Evolutionary conservation across 2,888 invertebrate genomes (phyloP).

Genomic region (Drosophila algonquin): DNA sequence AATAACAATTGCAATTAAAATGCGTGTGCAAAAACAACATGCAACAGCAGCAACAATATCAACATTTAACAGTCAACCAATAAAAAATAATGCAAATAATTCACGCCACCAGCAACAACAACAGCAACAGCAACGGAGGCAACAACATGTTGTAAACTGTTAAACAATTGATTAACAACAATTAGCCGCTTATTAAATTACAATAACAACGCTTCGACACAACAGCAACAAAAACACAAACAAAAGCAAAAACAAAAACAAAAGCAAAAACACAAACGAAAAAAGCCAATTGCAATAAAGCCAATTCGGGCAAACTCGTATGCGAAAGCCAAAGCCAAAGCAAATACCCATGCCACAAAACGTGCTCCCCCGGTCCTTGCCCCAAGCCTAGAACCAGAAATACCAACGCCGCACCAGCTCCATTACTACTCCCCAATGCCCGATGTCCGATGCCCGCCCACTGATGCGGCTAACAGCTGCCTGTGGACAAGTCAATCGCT

Average conservation of each 20-base stretch:
- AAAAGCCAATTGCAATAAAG: constrained; percentile 40
- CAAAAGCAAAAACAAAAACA: constrained; percentile 63
- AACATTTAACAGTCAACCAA: constrained; percentile 36
- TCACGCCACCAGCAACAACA: constrained; percentile 44
- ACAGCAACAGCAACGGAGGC: background rate
- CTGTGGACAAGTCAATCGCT: constrained; percentile 53
- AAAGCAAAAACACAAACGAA: constrained; percentile 42
- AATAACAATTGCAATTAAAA: constrained; percentile 75
- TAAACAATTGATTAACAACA: constrained; percentile 83
- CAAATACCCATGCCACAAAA: background rate
- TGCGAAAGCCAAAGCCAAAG: constrained; percentile 30
- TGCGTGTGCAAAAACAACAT: constrained; percentile 46
- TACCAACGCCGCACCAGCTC: background rate
- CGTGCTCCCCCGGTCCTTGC: too few species aligned
- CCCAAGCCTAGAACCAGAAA: too few species aligned
- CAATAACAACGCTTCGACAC: constrained; percentile 70
- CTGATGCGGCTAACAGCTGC: constrained; percentile 37
- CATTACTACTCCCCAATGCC: background rate
- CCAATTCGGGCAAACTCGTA: constrained; percentile 23
- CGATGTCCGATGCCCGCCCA: background rate
- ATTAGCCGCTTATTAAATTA: constrained; percentile 81
- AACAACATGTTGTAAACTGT: constrained; percentile 71
- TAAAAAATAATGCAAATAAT: constrained; percentile 71
- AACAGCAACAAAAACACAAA: constrained; percentile 67
- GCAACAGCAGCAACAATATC: constrained; percentile 30